These are phyloP conservation scores for Pseudobourletiella spinata DNA, from an alignment of 1,140 invertebrate species.

Conservation along the genomic window DNA sequence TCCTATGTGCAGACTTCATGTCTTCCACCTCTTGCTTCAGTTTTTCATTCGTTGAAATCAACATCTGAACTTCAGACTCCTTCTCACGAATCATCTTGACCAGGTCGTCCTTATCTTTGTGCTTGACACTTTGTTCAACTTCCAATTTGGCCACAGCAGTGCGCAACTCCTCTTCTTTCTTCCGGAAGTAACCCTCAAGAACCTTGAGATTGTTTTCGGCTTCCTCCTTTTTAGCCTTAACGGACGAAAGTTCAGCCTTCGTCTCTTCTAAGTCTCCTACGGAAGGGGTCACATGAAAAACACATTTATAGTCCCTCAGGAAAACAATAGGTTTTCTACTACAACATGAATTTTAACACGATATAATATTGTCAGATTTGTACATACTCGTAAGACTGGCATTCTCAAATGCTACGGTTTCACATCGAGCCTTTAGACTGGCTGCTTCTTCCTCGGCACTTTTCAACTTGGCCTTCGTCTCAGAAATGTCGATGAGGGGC, in stretches of 20 bases:
- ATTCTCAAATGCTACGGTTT: conserved; percentile 28
- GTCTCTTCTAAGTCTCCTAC: conserved; percentile 12
- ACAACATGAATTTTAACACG: too few species aligned
- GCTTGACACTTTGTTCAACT: conserved; percentile 18
- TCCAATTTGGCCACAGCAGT: conserved; percentile 28
- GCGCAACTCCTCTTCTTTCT: conserved; percentile 32
- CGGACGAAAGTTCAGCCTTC: not conserved
- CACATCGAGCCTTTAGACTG: conserved; percentile 13
- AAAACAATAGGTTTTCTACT: too few species aligned
- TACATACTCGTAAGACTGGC: conserved; percentile 15
- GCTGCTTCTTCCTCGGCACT: conserved; percentile 15
- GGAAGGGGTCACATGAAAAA: not conserved
- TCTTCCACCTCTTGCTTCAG: conserved; percentile 31
- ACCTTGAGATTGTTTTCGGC: conserved; percentile 28
- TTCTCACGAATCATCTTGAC: conserved; percentile 29
- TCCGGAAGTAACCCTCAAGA: conserved; percentile 33
- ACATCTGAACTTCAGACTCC: conserved; percentile 15
- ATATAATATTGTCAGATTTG: not conserved
- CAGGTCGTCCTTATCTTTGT: conserved; percentile 33
- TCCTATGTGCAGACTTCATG: conserved; percentile 22
- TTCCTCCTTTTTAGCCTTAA: conserved; percentile 20
- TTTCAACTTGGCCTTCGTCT: conserved; percentile 17
- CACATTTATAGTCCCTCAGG: too few species aligned
- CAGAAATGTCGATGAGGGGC: conserved; percentile 32
- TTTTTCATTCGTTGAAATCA: conserved; percentile 21